A percentile compares a stretch with the other conserved stretches of the same genome.
Conservation (phyloP, 2,888 invertebrate species). For the Leucophenga montana region DNA sequence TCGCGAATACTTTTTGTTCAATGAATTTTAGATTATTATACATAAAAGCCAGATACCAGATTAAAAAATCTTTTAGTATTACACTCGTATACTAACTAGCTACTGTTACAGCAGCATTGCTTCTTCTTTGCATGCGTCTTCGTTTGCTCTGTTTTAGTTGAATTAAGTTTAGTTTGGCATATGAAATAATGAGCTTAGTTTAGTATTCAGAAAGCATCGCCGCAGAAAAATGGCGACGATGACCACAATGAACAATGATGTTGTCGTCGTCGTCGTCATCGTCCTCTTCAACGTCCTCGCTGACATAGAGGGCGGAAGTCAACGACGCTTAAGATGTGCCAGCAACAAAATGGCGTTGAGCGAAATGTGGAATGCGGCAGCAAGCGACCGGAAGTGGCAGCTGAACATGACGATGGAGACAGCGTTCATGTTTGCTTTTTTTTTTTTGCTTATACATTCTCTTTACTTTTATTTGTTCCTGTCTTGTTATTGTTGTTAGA, state of each 20-base stretch:
- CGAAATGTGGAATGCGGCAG: background rate
- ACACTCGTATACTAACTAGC: no score
- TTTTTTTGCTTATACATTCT: constrained; percentile 20
- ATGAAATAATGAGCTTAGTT: constrained; percentile 47
- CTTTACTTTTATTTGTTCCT: background rate
- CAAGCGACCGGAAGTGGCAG: constrained; percentile 15
- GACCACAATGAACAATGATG: constrained; percentile 16
- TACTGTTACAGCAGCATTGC: no score
- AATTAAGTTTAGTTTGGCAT: constrained; percentile 8
- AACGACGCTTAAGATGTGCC: background rate
- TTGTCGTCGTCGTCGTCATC: background rate
- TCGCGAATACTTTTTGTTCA: no score
- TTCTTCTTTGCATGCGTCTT: no score
- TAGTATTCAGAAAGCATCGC: constrained; percentile 65
- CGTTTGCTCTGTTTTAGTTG: constrained; percentile 12
- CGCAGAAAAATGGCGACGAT: constrained; percentile 34
- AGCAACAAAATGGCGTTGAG: constrained; percentile 5
- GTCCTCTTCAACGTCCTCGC: background rate
- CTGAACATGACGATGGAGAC: constrained; percentile 1
- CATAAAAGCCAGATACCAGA: no score
- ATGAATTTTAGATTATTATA: no score
- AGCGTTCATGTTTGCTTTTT: constrained; percentile 39
- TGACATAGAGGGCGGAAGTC: background rate
- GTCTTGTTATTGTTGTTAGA: background rate
- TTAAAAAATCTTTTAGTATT: no score